A percentile compares a stretch with the other conserved stretches of the same genome.
Evolutionary conservation across 2,797 vertebrate species (phyloP).

Genomic region (Paratrypauchen microcephalus): DNA sequence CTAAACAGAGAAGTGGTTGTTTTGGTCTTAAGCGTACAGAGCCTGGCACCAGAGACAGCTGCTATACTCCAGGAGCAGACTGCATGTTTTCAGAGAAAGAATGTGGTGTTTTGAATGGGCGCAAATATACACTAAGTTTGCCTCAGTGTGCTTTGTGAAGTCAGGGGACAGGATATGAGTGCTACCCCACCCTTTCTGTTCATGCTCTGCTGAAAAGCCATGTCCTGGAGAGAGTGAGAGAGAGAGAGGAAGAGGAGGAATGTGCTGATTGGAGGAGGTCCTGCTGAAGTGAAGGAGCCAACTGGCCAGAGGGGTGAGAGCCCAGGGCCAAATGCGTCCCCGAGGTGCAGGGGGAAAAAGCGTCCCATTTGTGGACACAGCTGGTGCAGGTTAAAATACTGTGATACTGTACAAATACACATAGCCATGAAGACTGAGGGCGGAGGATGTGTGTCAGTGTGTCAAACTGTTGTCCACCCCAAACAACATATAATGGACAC

Average conservation of each 20-base stretch:
- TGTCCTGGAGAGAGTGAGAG: conserved; percentile 57
- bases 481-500: neutral
- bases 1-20: conserved; percentile 71
- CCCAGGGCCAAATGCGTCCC: conserved; percentile 56
- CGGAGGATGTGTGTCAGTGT: conserved; percentile 65
- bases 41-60: conserved; percentile 65
- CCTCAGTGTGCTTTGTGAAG: conserved; percentile 61
- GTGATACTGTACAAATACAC: conserved; percentile 46
- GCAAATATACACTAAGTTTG: conserved; percentile 48
- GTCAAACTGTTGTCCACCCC: conserved; percentile 33
- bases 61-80: conserved; percentile 57
- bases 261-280: conserved; percentile 79
- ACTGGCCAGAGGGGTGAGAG: conserved; percentile 60
- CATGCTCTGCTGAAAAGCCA: conserved; percentile 64
- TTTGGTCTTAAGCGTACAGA: conserved; percentile 56
- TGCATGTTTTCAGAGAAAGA: conserved; percentile 59
- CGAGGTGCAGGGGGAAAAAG: conserved; percentile 41
- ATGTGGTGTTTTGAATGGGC: conserved; percentile 58
- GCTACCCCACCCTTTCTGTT: conserved; percentile 74
- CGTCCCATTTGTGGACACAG: conserved; percentile 52
- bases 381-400: conserved; percentile 67
- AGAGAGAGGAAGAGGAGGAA: conserved; percentile 65
- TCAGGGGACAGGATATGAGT: conserved; percentile 80
- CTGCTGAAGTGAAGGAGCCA: conserved; percentile 57
- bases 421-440: conserved; percentile 44